phyloP scores from a whole-genome alignment of 1,140 invertebrate genomes.

The Drusus annulatus region DNA sequence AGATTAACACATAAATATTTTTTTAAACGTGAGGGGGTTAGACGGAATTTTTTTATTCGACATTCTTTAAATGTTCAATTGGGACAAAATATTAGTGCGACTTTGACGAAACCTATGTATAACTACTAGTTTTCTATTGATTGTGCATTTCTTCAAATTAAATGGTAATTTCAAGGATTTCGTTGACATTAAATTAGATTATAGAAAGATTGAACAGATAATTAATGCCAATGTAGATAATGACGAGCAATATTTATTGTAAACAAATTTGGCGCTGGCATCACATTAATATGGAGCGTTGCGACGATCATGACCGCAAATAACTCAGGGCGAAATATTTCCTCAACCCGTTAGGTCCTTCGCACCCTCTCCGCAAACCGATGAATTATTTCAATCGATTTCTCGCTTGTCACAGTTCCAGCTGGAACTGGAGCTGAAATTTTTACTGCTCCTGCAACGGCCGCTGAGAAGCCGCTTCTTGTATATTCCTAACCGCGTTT shows the following conservation, averaged over 20 bases:
- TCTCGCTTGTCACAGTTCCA: conserved; percentile 40
- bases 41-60: too few relatives aligned
- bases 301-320: conserved; percentile 21
- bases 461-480: background rate
- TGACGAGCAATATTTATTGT: background rate
- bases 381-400: conserved; percentile 48
- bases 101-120: too few relatives aligned
- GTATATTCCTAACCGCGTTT: background rate
- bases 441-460: background rate
- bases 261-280: background rate
- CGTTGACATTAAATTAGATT: too few relatives aligned
- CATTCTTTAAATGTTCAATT: too few relatives aligned
- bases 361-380: conserved; percentile 17
- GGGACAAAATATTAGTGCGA: too few relatives aligned
- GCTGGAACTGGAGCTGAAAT: background rate
- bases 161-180: too few relatives aligned
- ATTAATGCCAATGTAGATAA: too few relatives aligned
- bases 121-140: too few relatives aligned
- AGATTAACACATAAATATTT: too few relatives aligned
- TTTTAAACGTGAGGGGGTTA: too few relatives aligned
- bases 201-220: too few relatives aligned
- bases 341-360: conserved; percentile 1
- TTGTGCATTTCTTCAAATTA: too few relatives aligned
- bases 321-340: conserved; percentile 17
- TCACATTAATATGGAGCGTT: background rate